These are phyloP conservation scores for silkworm (Bombyx mori) DNA, from an alignment of 1,140 invertebrate species.

Conservation along the genomic window DNA sequence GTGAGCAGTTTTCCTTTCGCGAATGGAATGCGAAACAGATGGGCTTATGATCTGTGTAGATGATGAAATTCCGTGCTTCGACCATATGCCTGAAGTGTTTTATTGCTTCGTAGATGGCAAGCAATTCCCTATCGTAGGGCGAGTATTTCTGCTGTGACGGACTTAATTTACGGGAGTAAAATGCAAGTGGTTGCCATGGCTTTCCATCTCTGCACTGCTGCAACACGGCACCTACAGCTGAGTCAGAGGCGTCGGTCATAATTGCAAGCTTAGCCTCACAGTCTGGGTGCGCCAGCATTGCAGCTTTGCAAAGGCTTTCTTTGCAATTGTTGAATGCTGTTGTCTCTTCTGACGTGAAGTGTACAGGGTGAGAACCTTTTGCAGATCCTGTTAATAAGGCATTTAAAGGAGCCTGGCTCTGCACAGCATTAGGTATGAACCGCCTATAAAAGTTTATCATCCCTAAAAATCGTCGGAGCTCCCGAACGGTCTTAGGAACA, in stretches of 20 bases:
- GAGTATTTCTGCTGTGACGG: background rate
- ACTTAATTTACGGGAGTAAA: background rate
- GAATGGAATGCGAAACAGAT: background rate
- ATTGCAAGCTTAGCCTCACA: background rate
- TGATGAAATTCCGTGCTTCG: background rate
- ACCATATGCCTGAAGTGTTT: background rate
- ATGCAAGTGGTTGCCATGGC: background rate
- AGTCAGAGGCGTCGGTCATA: background rate
- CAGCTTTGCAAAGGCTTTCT: background rate
- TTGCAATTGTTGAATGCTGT: background rate
- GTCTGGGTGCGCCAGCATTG: background rate
- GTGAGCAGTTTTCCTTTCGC: background rate
- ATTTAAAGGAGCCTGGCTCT: background rate
- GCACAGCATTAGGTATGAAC: background rate
- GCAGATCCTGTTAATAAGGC: background rate
- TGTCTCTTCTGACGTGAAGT: background rate
- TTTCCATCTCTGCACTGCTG: background rate
- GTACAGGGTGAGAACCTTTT: background rate
- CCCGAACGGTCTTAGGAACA: slow-evolving; percentile 18
- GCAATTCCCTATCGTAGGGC: background rate
- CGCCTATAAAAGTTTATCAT: background rate
- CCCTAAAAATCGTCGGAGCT: background rate
- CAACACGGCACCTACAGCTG: background rate
- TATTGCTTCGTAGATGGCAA: background rate
- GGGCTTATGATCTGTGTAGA: background rate